A percentile compares a stretch with the other conserved stretches of the same genome.
Evolutionary conservation across 64 coral and sea anemone genomes (phyloP).

Genomic region (Stylophora pistillata): DNA sequence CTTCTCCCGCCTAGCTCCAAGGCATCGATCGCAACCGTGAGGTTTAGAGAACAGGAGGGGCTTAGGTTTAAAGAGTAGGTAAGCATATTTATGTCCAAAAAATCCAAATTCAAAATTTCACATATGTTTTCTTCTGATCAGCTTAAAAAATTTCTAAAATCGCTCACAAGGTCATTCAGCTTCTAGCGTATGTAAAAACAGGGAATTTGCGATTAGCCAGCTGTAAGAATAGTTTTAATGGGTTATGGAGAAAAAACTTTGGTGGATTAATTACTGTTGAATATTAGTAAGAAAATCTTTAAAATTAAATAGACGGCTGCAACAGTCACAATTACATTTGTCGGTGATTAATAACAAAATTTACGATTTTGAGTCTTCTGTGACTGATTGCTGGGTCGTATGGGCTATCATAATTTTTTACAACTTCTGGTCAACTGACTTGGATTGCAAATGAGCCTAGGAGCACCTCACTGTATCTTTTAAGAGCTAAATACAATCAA

Average conservation of each 20-base stretch:
- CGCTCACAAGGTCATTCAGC: neutral
- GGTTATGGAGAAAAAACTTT: neutral
- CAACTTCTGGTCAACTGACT: slow-evolving; percentile 12
- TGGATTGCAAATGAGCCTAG: no score
- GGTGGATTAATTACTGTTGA: neutral
- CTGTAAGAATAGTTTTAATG: neutral
- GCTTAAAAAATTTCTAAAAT: neutral
- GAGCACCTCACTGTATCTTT: neutral
- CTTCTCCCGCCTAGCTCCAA: neutral
- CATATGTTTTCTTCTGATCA: neutral
- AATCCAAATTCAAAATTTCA: neutral
- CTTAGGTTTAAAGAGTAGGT: neutral
- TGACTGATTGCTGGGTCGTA: neutral
- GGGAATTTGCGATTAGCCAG: neutral
- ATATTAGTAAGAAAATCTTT: neutral
- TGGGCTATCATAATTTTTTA: no score
- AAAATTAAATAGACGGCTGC: neutral
- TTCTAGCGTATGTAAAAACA: neutral
- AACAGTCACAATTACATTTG: neutral
- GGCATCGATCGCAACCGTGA: neutral
- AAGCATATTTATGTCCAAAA: neutral
- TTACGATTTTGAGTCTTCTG: neutral
- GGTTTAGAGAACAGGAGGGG: slow-evolving; percentile 6
- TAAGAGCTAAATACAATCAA: neutral
- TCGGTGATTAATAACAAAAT: neutral